Conservation (phyloP, 2,888 invertebrate species). For the Machimus rusticus region DNA sequence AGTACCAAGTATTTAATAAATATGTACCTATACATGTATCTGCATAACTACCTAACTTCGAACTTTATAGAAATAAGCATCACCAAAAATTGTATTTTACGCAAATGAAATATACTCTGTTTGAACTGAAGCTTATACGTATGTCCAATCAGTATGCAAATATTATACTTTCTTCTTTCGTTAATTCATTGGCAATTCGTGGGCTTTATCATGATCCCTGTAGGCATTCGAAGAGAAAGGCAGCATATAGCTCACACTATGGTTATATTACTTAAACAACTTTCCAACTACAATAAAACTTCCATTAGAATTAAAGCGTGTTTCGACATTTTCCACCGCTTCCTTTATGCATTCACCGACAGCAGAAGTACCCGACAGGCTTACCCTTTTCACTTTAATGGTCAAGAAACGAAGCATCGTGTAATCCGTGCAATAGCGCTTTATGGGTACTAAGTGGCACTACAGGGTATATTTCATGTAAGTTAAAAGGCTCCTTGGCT, state of each 20-base stretch:
- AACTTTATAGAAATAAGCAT: background rate
- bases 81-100: background rate
- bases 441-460: slow-evolving; percentile 14
- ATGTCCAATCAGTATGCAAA: background rate
- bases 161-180: background rate
- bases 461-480: slow-evolving; percentile 1
- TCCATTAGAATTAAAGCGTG: slow-evolving; percentile 18
- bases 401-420: slow-evolving; percentile 4
- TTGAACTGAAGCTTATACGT: background rate
- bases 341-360: background rate
- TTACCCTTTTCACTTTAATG: slow-evolving; percentile 29
- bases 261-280: slow-evolving; percentile 17
- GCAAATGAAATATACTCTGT: background rate
- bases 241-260: background rate
- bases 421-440: slow-evolving; percentile 29
- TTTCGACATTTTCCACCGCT: background rate
- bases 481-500: background rate
- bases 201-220: background rate
- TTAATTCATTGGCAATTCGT: background rate
- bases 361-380: background rate
- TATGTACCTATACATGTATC: too few relatives aligned
- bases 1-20: too few relatives aligned
- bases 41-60: background rate
- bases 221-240: background rate
- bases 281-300: slow-evolving; percentile 29